These are phyloP conservation scores for Zaprionus capensis DNA, from an alignment of 1,140 invertebrate genomes.

Conservation along the genomic window DNA sequence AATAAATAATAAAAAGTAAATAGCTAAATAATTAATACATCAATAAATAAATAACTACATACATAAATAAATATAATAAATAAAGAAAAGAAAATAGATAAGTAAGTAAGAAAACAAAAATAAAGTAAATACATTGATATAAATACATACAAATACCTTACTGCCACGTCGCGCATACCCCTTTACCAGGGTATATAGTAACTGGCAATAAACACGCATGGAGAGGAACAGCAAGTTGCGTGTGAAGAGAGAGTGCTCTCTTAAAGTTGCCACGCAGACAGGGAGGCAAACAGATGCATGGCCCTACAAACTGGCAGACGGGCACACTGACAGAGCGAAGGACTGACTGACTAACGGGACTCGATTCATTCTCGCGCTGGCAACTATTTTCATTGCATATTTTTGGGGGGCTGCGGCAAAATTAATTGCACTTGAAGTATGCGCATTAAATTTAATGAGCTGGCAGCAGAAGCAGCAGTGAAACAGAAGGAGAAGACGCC, in stretches of 20 bases:
- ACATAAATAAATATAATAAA: too few species aligned
- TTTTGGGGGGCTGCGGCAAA: conserved; percentile 62
- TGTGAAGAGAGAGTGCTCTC: conserved; percentile 23
- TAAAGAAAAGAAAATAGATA: too few species aligned
- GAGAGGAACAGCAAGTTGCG: not conserved
- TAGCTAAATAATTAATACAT: too few species aligned
- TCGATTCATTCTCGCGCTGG: conserved; percentile 49
- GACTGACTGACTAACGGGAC: conserved; percentile 7
- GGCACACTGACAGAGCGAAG: not conserved
- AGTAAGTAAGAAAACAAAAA: too few species aligned
- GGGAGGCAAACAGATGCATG: not conserved
- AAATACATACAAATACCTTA: not conserved
- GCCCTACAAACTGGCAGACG: not conserved
- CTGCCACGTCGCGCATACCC: not conserved
- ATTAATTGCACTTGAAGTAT: conserved; percentile 80
- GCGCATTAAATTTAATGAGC: conserved; percentile 79
- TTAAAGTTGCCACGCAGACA: conserved; percentile 21
- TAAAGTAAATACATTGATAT: too few species aligned
- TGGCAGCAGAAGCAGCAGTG: conserved; percentile 26
- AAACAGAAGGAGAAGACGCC: not conserved
- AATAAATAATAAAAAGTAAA: too few species aligned
- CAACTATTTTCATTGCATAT: conserved; percentile 79
- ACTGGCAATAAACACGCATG: not conserved
- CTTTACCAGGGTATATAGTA: not conserved
- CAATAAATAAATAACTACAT: too few species aligned